phyloP scores from a whole-genome alignment of 2,113 vertebrate species.

The Gymnogyps californianus region DNA sequence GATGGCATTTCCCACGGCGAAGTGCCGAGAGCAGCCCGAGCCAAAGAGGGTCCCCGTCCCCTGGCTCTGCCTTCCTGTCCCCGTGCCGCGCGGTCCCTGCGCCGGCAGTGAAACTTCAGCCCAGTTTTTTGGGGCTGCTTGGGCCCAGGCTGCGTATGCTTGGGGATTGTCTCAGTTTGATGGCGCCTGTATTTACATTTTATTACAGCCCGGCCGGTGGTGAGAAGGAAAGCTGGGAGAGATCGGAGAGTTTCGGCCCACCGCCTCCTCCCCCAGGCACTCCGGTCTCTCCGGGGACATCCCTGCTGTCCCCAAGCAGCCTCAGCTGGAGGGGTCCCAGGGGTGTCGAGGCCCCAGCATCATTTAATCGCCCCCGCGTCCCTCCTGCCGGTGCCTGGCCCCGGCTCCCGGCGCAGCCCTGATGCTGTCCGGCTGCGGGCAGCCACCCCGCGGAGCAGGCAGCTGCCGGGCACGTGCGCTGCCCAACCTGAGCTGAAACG shows the following conservation, averaged over 20 bases:
- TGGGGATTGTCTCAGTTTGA: background rate
- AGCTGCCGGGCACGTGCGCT: background rate
- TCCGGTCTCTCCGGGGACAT: background rate
- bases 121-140: background rate
- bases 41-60: rapidly evolving
- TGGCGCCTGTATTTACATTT: background rate
- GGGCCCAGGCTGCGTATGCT: background rate
- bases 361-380: rapidly evolving
- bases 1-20: background rate
- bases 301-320: background rate
- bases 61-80: background rate
- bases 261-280: background rate
- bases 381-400: background rate
- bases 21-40: rapidly evolving
- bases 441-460: background rate
- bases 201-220: background rate
- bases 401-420: background rate
- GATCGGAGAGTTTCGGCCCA: background rate
- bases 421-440: too few species aligned
- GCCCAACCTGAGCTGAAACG: background rate
- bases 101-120: background rate
- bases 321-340: background rate
- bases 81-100: rapidly evolving
- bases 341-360: background rate
- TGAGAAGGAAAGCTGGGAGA: background rate